Conservation (phyloP, 1,140 invertebrate genomes). For the Oppia nitens region DNA sequence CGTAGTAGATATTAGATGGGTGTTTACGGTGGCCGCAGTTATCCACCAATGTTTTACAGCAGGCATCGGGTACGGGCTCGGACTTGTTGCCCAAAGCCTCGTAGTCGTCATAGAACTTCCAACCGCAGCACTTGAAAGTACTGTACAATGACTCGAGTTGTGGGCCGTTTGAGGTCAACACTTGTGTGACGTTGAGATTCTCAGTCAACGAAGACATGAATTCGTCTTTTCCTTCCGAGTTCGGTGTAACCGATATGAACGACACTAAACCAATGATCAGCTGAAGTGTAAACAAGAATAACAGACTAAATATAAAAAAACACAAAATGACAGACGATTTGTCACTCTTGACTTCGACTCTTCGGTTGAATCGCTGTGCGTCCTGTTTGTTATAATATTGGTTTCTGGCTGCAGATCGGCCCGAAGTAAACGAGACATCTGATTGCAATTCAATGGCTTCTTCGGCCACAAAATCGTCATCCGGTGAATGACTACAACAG, state of each 20-base stretch:
- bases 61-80: conserved; percentile 7
- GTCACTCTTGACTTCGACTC: not conserved
- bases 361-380: not conserved
- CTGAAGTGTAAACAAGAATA: conserved; percentile 13
- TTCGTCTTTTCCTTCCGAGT: not conserved
- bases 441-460: not conserved
- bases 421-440: not conserved
- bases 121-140: conserved; percentile 9
- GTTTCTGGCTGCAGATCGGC: not conserved
- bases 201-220: not conserved
- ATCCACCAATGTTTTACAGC: conserved; percentile 13
- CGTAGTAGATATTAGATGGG: conserved; percentile 14
- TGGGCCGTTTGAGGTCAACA: conserved; percentile 40
- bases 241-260: conserved; percentile 3
- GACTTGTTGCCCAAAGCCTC: conserved; percentile 1
- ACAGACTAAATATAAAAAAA: conserved; percentile 9
- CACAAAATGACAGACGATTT: not conserved
- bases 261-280: conserved; percentile 8
- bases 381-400: not conserved
- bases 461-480: not conserved
- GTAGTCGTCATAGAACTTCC: conserved; percentile 12
- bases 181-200: not conserved
- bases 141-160: conserved; percentile 51
- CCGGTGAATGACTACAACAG: not conserved
- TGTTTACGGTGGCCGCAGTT: conserved; percentile 15